Evolutionary conservation across 30 jellyfish, hydroid and myxozoan genomes (phyloP), one percentile per base, ranked within the genome.

Genomic region (Pseudorhiza aurosa): DNA sequence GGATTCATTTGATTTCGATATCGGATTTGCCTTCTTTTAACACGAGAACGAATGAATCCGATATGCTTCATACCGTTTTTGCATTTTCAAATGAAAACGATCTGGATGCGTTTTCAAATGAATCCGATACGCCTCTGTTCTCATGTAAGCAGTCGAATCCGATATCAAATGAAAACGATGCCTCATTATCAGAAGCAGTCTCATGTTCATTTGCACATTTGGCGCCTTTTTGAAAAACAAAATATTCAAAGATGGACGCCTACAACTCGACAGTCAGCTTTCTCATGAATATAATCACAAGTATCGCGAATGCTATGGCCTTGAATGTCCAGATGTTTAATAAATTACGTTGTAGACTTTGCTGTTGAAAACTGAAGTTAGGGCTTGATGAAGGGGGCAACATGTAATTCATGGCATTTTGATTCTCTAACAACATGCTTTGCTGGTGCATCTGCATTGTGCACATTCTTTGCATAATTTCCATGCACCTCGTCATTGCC

Each of bases 401-500:
- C 43, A 36, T 36, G 49, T 68, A 68, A 68, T 68, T 40, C 29
- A 68, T 18, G 45, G 67, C 50, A 68, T 68, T 68, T 68, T 43
- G 82, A 68, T 68, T 68, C 65, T 67, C 82, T 21, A 68, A 68
- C 49, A 36, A 68, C 45, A 68, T 21, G 45, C 67, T 68, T 68
- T 68, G 46, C 4, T 68, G 82, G 56, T 68, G 82, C 82, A 68
- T 68, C 82, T 68, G 82, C 82, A 68, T 46, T 68, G 67, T 27
- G 50, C 82, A 68, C 67, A 68, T 68, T 40, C 82, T 68, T 75
- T 75, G 88, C 88, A 75, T 55, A 26, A 44, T 24, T 58, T 56
- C 76, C 88, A 75, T n/a, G 79, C 88, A 75, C 56, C 77, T 80
- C 2, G 88, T 58, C 88, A 75, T 57, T 39, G 88, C 67, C 39